Evolutionary conservation across 2,888 invertebrate genomes (phyloP).

Genomic region (Tetranychus truncatus): DNA sequence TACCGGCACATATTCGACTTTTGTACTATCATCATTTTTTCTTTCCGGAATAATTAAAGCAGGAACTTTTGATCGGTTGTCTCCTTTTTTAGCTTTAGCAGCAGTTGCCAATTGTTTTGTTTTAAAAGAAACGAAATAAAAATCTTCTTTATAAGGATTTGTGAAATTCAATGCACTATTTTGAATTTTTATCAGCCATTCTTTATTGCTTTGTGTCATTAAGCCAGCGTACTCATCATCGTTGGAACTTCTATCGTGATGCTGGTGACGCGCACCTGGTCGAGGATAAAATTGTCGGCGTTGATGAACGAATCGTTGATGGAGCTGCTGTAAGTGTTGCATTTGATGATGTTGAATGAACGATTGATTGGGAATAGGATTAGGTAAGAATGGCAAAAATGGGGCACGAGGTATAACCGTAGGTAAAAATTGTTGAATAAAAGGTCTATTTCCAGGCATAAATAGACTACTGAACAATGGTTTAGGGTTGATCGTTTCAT

Average conservation of each 20-base stretch:
- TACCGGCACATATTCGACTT: conserved; percentile 18
- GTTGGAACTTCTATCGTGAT: not conserved
- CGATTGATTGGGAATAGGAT: not conserved
- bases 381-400: not conserved
- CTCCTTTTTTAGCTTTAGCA: conserved; percentile 8
- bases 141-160: conserved; percentile 89
- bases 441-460: not conserved
- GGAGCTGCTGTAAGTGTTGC: too few relatives aligned
- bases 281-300: not conserved
- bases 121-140: conserved; percentile 61
- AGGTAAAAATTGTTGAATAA: not conserved
- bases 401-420: not conserved
- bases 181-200: conserved; percentile 90
- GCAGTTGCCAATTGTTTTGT: conserved; percentile 13
- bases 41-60: conserved; percentile 19
- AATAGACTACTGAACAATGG: not conserved
- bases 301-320: not conserved
- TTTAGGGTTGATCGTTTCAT: not conserved
- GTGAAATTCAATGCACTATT: conserved; percentile 77
- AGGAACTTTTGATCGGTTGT: conserved; percentile 7
- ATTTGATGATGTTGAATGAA: not conserved
- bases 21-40: conserved; percentile 1
- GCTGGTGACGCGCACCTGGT: not conserved
- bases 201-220: conserved; percentile 83
- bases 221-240: conserved; percentile 63